These are phyloP conservation scores for Hydraecia micacea DNA, from an alignment of 2,888 invertebrate species.

Conservation along the genomic window DNA sequence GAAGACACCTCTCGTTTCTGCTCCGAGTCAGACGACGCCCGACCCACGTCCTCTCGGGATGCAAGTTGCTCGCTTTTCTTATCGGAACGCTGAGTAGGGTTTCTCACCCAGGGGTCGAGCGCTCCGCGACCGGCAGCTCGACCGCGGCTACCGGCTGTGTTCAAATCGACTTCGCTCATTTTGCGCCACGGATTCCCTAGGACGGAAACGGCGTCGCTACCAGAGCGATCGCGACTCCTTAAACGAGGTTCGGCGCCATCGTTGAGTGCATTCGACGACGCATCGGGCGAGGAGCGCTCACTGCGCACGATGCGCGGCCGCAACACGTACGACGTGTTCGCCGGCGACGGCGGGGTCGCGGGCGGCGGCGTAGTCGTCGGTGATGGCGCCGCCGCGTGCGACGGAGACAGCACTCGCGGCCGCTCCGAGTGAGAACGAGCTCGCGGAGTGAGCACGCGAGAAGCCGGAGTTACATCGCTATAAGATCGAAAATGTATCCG, in stretches of 20 bases:
- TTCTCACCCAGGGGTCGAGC: slow-evolving; percentile 74
- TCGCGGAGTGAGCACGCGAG: slow-evolving; percentile 81
- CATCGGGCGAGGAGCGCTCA: slow-evolving; percentile 78
- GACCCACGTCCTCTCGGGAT: slow-evolving; percentile 63
- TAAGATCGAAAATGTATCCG: slow-evolving; percentile 86
- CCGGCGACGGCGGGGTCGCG: slow-evolving; percentile 46
- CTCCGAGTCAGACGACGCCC: slow-evolving; percentile 60
- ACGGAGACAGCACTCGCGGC: slow-evolving; percentile 75
- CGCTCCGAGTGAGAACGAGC: slow-evolving; percentile 85
- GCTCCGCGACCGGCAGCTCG: slow-evolving; percentile 62
- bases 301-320: slow-evolving; percentile 75
- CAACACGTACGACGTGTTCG: slow-evolving; percentile 48
- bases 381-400: slow-evolving; percentile 67
- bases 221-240: slow-evolving; percentile 63
- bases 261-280: slow-evolving; percentile 67
- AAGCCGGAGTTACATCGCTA: slow-evolving; percentile 86
- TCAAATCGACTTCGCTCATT: slow-evolving; percentile 80
- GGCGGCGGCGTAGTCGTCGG: slow-evolving; percentile 22
- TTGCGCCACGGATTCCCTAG: slow-evolving; percentile 81
- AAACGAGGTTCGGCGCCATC: slow-evolving; percentile 57
- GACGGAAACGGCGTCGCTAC: slow-evolving; percentile 66
- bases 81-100: slow-evolving; percentile 57
- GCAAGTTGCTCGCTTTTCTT: slow-evolving; percentile 51
- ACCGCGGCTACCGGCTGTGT: slow-evolving; percentile 62
- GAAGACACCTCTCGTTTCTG: slow-evolving; percentile 61